Percentiles rank a stretch among this genome's conserved stretches.
Evolutionary conservation across 2,797 vertebrate species (phyloP).

Genomic region (Hemibagrus guttatus): DNA sequence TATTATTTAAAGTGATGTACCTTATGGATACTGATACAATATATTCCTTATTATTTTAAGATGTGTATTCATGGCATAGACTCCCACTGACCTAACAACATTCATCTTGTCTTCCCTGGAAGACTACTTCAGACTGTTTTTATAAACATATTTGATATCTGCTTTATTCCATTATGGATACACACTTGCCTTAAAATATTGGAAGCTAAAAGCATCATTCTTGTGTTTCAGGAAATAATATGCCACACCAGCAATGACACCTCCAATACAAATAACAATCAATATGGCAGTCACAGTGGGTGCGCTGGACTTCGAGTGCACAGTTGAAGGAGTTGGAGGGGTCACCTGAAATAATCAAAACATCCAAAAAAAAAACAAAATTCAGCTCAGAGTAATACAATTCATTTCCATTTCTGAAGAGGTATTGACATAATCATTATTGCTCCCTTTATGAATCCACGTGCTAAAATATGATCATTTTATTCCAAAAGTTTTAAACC

Average conservation of each 20-base stretch:
- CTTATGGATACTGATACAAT: background rate
- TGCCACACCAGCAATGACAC: constrained; percentile 64
- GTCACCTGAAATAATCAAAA: constrained; percentile 55
- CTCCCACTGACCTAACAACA: background rate
- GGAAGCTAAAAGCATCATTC: constrained; percentile 79
- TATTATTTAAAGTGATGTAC: background rate
- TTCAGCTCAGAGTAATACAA: background rate
- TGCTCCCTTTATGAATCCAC: background rate
- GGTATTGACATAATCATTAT: background rate
- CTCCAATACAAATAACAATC: constrained; percentile 63
- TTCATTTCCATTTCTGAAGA: background rate
- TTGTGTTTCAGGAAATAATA: constrained; percentile 77
- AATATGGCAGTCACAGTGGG: constrained; percentile 64
- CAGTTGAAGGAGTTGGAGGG: constrained; percentile 31
- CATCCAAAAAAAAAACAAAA: background rate
- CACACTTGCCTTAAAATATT: constrained; percentile 80
- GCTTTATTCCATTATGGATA: background rate
- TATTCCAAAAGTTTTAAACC: background rate
- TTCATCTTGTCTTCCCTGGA: background rate
- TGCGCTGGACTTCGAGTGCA: constrained; percentile 52
- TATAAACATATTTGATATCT: background rate
- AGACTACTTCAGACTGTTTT: background rate
- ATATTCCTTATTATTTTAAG: background rate
- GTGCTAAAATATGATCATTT: background rate
- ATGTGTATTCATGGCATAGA: background rate